These are phyloP conservation scores for Oriolus oriolus DNA, from an alignment of 2,113 vertebrate genomes.

Conservation along the genomic window DNA sequence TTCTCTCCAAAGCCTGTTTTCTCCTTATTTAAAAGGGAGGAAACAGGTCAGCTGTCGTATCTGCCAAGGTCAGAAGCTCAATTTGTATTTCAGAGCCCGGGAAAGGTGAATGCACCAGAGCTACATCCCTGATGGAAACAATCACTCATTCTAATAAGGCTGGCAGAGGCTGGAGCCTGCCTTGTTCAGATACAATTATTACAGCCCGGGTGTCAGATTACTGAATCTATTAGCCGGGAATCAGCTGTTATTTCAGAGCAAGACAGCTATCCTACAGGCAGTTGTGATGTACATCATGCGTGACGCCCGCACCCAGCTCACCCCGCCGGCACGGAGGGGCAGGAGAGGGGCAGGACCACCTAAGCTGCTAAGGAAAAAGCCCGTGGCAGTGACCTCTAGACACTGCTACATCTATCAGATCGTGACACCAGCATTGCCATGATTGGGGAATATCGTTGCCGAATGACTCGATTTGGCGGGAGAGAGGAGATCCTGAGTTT, in stretches of 20 bases:
- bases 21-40: conserved; percentile 43
- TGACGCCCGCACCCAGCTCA: background rate
- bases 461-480: fast-evolving
- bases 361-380: background rate
- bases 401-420: background rate
- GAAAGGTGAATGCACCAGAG: conserved; percentile 50
- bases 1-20: background rate
- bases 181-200: conserved; percentile 69
- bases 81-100: conserved; percentile 50
- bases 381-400: background rate
- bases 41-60: conserved; percentile 43
- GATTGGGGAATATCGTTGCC: background rate
- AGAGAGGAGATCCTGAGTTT: background rate
- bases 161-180: conserved; percentile 62
- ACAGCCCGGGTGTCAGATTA: conserved; percentile 56
- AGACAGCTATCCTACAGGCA: conserved; percentile 3
- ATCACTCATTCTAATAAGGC: conserved; percentile 67
- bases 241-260: conserved; percentile 49
- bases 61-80: conserved; percentile 56
- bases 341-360: background rate
- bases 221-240: conserved; percentile 55
- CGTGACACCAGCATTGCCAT: fast-evolving
- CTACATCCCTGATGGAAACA: conserved; percentile 60
- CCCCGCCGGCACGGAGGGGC: fast-evolving
- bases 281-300: background rate